Percentiles rank a stretch among this genome's conserved stretches.
Evolutionary conservation across 2,888 invertebrate species (phyloP).

Genomic region (Coleophora flavipennella): DNA sequence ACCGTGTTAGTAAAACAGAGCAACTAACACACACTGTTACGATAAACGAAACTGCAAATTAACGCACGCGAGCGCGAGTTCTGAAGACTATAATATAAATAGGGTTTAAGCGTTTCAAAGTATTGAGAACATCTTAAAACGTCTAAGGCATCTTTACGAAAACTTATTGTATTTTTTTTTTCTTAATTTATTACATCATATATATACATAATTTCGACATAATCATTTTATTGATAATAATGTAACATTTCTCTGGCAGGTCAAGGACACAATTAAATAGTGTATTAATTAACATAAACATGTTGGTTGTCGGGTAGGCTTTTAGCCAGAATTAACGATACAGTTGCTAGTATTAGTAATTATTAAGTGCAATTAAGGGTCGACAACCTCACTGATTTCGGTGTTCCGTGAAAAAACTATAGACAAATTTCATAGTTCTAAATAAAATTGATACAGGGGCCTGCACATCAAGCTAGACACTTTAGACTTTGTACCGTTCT

Average conservation of each 20-base stretch:
- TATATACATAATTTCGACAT: constrained; percentile 71
- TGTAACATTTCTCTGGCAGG: constrained; percentile 60
- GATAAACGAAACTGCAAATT: constrained; percentile 8
- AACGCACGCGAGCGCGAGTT: too few relatives aligned
- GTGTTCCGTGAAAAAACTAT: too few relatives aligned
- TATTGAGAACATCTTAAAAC: constrained; percentile 52
- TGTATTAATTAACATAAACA: constrained; percentile 43
- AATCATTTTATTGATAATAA: constrained; percentile 50
- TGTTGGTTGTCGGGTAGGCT: constrained; percentile 30
- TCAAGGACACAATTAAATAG: constrained; percentile 46
- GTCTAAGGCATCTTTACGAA: constrained; percentile 66
- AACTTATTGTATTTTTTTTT: constrained; percentile 66
- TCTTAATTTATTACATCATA: constrained; percentile 69
- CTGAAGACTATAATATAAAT: neutral
- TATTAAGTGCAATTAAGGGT: constrained; percentile 35
- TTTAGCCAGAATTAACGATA: constrained; percentile 44
- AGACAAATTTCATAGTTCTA: too few relatives aligned
- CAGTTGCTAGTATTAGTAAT: constrained; percentile 33
- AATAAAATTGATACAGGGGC: too few relatives aligned
- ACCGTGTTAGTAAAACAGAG: constrained; percentile 58
- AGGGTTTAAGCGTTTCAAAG: constrained; percentile 27
- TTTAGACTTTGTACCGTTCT: too few relatives aligned
- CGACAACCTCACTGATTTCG: too few relatives aligned
- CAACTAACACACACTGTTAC: constrained; percentile 60
- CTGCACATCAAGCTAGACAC: too few relatives aligned